Evolutionary conservation across 2,888 invertebrate genomes (phyloP), one percentile per base, ranked within the genome.

Genomic region (Heliothis peltigera): DNA sequence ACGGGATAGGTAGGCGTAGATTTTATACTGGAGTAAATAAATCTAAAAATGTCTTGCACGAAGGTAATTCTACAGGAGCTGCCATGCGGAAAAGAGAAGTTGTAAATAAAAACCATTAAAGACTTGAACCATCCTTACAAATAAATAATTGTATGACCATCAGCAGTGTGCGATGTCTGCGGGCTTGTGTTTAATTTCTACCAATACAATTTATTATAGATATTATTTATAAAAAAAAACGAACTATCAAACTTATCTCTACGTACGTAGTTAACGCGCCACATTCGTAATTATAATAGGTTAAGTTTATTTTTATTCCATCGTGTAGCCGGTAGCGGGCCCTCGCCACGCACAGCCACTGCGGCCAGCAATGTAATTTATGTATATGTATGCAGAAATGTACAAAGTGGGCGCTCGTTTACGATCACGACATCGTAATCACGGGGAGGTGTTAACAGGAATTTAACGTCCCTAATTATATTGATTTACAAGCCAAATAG

Each of bases 401-500:
- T 82, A 80, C 80, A 82, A 80, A 80, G 82, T 80, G 80, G 79
- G 79, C 76, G 80, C 77, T 67, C 70, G 74, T 80, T 80, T 81
- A 80, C 81, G 77, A 81, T 81, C 82, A 80, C 83, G 71, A 80
- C 69, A 60, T 74, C 82, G 82, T 80, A 81, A 83, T 81, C 66
- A 74, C 72, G 60, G 66, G 70, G 83, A 86, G 81, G 87, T 82
- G 87, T 84, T 82, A 86, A 84, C 83, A 80, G 80, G 79, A 80
- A 79, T 81, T 79, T 83, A 74, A 79, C 81, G 73, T 80, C 64
- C 80, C 81, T 84, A 85, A 87, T 87, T 87, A 84, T 84, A 87
- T 84, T 85, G 82, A 87, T 85, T 87, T 87, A 86, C 83, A 84
- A 80, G 60, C 74, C 75, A 73, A 78, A 81, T 74, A 78, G 58